These are phyloP conservation scores for Perizoma flavofasciatum DNA, from an alignment of 2,888 invertebrate species.

Conservation along the genomic window DNA sequence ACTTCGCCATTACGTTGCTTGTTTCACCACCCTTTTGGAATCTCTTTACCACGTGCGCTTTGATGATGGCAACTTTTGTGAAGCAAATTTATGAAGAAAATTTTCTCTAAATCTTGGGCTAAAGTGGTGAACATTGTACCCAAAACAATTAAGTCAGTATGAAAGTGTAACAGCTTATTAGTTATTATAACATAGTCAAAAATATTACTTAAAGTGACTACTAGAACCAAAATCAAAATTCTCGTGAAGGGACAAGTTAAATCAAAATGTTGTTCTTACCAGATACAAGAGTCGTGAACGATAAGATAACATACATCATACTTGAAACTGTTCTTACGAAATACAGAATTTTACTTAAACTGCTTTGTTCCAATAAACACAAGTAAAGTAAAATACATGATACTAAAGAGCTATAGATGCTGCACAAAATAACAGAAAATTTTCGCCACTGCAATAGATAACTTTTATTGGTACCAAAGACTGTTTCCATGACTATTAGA, in stretches of 20 bases:
- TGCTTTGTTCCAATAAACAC: background rate
- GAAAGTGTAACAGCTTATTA: background rate
- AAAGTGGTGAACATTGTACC: conserved; percentile 21
- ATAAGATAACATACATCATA: conserved; percentile 18
- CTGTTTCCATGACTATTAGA: conserved; percentile 7
- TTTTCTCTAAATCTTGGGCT: conserved; percentile 57
- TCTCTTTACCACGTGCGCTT: conserved; percentile 52
- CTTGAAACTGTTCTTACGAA: background rate
- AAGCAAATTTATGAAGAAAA: conserved; percentile 52
- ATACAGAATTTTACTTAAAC: background rate
- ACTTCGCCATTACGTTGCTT: conserved; percentile 25
- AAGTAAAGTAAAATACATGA: background rate
- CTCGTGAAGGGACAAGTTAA: conserved; percentile 34
- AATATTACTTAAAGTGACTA: conserved; percentile 37
- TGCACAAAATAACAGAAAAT: background rate
- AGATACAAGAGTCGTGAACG: background rate
- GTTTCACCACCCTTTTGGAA: conserved; percentile 38
- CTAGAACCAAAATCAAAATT: conserved; percentile 31
- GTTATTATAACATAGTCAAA: background rate
- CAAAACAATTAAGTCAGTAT: background rate
- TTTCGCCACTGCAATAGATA: conserved; percentile 37
- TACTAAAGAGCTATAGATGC: background rate
- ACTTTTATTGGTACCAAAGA: conserved; percentile 8
- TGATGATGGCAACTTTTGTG: conserved; percentile 52
- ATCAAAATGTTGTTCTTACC: conserved; percentile 23